A percentile compares a stretch with the other conserved stretches of the same genome.
These are phyloP conservation scores for Pardalotus punctatus DNA, from an alignment of 2,113 vertebrate genomes.

Conservation along the genomic window DNA sequence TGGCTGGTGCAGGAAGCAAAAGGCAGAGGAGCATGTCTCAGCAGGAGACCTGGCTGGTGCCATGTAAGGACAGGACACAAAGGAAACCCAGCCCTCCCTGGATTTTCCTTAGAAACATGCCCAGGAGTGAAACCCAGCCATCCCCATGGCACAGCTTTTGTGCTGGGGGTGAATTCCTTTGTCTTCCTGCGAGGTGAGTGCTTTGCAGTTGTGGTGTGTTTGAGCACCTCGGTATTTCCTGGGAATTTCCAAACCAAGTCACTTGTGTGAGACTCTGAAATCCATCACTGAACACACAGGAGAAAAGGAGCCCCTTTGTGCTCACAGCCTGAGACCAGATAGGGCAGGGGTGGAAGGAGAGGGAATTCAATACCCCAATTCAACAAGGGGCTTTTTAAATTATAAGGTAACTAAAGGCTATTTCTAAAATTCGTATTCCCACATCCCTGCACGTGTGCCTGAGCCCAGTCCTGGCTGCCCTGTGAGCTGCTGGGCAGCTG, in stretches of 20 bases:
- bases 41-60: not conserved
- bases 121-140: not conserved
- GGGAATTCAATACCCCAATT: not conserved
- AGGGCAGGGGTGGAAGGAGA: not conserved
- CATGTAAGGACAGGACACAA: not conserved
- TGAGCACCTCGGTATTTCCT: too few relatives aligned
- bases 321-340: not conserved
- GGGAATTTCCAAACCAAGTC: not conserved
- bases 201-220: not conserved
- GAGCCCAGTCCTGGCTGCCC: not conserved
- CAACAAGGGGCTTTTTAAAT: not conserved
- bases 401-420: not conserved
- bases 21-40: not conserved
- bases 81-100: not conserved
- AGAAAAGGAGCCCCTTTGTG: not conserved
- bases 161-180: not conserved
- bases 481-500: not conserved
- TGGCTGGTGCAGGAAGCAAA: not conserved
- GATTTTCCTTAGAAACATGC: not conserved
- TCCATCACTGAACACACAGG: not conserved
- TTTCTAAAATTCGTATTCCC: not conserved
- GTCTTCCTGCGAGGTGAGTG: not conserved
- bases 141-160: not conserved
- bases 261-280: not conserved
- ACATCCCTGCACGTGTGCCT: rapidly evolving